These are phyloP conservation scores for Stegodyphus dumicola DNA, from an alignment of 1,140 invertebrate species.

Conservation along the genomic window DNA sequence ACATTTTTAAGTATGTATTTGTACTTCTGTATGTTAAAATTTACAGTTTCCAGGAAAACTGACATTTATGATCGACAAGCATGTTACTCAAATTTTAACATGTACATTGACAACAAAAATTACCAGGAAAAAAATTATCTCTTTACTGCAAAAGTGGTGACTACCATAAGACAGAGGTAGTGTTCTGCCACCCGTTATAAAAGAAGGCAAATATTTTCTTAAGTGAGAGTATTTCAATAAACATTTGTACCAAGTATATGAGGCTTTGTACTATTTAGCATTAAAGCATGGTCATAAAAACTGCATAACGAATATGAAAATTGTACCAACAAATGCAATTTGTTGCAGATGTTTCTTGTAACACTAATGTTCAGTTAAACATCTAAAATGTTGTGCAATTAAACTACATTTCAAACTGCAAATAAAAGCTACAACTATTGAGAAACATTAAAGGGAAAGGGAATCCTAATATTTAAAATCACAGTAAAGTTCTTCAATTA, in stretches of 20 bases:
- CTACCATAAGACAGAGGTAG: slow-evolving; percentile 32
- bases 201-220: background rate
- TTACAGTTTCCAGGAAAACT: background rate
- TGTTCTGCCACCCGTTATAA: slow-evolving; percentile 29
- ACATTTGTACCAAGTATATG: background rate
- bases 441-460: too few species aligned
- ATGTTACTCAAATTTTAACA: too few species aligned
- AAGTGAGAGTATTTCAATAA: background rate
- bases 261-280: slow-evolving; percentile 37
- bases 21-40: background rate
- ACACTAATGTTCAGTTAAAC: too few species aligned
- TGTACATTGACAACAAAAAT: too few species aligned
- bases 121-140: too few species aligned
- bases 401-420: too few species aligned
- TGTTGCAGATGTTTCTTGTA: too few species aligned
- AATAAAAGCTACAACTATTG: too few species aligned
- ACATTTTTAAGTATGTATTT: background rate
- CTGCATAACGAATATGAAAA: slow-evolving; percentile 25
- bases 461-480: too few species aligned
- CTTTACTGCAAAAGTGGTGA: background rate
- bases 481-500: too few species aligned
- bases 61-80: too few species aligned
- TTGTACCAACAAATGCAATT: background rate
- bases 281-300: background rate
- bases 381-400: too few species aligned